Base-by-base conservation (phyloP, 1,140 invertebrate species). In the Leptinotarsa texana region DNA sequence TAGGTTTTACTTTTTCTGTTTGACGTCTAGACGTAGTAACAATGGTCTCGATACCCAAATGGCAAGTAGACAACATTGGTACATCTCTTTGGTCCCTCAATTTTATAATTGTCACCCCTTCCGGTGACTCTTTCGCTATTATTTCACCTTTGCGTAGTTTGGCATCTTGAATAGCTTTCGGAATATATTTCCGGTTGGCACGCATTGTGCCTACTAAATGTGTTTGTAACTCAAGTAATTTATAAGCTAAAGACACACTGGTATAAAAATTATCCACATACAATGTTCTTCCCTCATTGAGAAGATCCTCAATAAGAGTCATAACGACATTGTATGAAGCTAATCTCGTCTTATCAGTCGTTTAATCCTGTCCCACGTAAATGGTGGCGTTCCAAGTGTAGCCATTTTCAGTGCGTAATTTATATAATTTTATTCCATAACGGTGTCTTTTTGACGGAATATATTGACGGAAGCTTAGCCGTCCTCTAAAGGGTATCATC, bases 131-230 rank as follows among this genome's bases (percentile, higher is more conserved):
- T 73, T 74, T 72, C 11, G 33, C 63, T 21, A 51, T 69, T 13
- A 70, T 70, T 73, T 79, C 75, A 27, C 70, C 65, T 73, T 70
- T 74, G 69, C 73, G 69, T 6, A 75, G 21, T 70, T 70, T 69
- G 6, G 49, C 17, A n/a, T 48, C 13, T n/a, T 47, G 13, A 18
- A 75, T 57, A 17, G 15, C 80, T 75, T 82, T 80, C n/a, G 84
- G 83, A 48, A 83, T 78, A 69, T 78, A 78, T 78, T 83, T 84
- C 69, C 83, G n/a, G 24, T 75, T 76, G 73, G 78, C 77, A 67
- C 83, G 75, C 70, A 88, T 65, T 75, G 86, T 88, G 71, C 87
- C 86, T 75, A 85, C 78, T n/a, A 85, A 63, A 68, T 77, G 75
- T n/a, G 72, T 77, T 15, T 74, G 80, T 70, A 81, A 83, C 49